Percentiles rank a stretch among this genome's conserved stretches.
Conservation (phyloP, 2,113 vertebrate genomes). For the Cheirogaleus medius region DNA sequence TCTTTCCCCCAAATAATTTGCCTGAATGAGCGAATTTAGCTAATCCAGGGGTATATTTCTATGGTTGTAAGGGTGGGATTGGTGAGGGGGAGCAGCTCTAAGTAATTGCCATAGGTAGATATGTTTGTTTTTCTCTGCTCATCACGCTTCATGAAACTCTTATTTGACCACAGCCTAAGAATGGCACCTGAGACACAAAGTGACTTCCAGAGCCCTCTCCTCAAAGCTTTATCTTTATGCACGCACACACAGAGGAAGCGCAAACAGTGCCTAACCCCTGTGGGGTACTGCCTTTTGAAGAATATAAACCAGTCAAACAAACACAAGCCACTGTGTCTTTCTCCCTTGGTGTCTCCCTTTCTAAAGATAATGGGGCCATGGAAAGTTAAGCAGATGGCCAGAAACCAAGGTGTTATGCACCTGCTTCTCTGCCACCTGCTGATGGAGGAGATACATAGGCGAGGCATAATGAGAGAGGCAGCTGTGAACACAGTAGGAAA, state of each 20-base stretch:
- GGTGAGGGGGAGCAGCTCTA: neutral
- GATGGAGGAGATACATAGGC: neutral
- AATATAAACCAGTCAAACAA: neutral
- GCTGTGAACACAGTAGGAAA: neutral
- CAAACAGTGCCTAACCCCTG: neutral
- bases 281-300: neutral
- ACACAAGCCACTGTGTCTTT: neutral
- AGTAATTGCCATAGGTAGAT: neutral
- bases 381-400: neutral
- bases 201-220: neutral
- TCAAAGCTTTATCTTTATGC: neutral
- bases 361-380: neutral
- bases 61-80: too few relatives aligned
- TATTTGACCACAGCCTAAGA: neutral
- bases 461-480: rapidly evolving
- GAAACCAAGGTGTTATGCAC: neutral
- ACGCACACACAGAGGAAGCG: rapidly evolving
- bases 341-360: neutral
- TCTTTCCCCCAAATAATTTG: neutral
- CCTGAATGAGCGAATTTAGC: neutral
- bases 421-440: neutral
- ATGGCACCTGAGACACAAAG: neutral
- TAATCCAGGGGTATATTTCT: neutral
- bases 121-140: neutral
- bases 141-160: neutral